Conservation (phyloP, 2,113 vertebrate species). For the Lagopus muta region DNA sequence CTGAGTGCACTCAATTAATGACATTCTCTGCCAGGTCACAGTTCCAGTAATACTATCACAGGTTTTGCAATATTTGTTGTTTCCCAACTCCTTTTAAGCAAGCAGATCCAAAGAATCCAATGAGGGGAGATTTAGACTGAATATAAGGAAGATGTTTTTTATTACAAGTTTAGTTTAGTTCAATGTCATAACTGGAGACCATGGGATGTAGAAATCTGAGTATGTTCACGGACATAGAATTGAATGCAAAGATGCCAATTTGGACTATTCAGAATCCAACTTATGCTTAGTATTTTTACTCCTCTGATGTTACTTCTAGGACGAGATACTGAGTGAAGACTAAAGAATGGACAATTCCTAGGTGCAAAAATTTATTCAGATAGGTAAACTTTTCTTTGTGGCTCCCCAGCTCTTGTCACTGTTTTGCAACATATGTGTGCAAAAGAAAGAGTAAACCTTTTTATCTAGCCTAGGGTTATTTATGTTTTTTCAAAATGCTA, state of each 20-base stretch:
- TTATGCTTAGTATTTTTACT: not conserved
- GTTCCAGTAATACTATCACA: not conserved
- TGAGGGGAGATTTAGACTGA: too few relatives aligned
- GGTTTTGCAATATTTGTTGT: conserved; percentile 51
- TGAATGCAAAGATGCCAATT: not conserved
- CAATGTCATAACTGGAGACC: not conserved
- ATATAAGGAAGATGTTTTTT: too few relatives aligned
- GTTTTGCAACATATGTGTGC: not conserved
- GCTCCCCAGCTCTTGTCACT: not conserved
- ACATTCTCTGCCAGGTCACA: not conserved
- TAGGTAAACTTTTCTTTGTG: not conserved
- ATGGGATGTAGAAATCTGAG: not conserved
- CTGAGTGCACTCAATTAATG: not conserved
- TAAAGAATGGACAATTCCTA: not conserved
- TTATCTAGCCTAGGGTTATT: not conserved
- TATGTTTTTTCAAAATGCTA: not conserved
- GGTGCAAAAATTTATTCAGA: not conserved
- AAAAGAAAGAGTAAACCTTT: not conserved
- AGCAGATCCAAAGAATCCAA: not conserved
- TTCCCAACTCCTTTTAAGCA: conserved; percentile 21
- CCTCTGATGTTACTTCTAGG: not conserved
- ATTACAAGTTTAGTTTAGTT: not conserved
- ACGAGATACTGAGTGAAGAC: not conserved
- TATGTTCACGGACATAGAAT: not conserved
- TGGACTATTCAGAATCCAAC: not conserved